A percentile compares a stretch with the other conserved stretches of the same genome.
phyloP scores from a whole-genome alignment of 2,113 vertebrate species.

The Pedetes capensis region DNA sequence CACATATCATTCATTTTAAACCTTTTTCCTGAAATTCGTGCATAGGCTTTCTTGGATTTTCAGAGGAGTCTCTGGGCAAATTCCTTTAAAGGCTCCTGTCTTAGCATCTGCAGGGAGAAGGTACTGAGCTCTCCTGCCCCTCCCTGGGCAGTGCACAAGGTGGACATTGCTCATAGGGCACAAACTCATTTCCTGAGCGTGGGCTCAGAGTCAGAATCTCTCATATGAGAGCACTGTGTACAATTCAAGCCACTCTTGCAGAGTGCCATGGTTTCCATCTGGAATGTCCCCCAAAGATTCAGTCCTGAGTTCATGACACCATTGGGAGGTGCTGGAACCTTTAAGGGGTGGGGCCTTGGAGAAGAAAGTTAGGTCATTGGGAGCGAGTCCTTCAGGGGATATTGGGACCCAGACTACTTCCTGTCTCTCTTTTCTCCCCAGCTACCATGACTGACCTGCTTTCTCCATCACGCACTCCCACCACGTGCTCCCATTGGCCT shows the following conservation, averaged over 20 bases:
- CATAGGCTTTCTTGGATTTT: not conserved
- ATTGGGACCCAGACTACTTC: rapidly evolving
- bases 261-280: not conserved
- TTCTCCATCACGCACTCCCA: not conserved
- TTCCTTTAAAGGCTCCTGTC: not conserved
- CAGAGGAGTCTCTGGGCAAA: not conserved
- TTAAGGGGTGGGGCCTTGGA: too few relatives aligned
- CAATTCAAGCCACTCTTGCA: not conserved
- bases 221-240: not conserved
- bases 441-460: too few relatives aligned
- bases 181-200: not conserved
- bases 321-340: not conserved
- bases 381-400: rapidly evolving
- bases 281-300: not conserved
- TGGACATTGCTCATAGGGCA: not conserved
- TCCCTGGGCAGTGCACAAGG: rapidly evolving
- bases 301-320: rapidly evolving
- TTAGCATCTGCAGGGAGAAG: not conserved
- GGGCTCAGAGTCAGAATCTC: not conserved
- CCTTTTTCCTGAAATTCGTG: not conserved
- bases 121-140: rapidly evolving
- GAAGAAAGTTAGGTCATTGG: not conserved
- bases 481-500: too few relatives aligned
- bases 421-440: not conserved
- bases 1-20: not conserved